These are phyloP conservation scores for Dicerorhinus sumatrensis DNA, from an alignment of 2,113 vertebrate genomes.

Conservation along the genomic window DNA sequence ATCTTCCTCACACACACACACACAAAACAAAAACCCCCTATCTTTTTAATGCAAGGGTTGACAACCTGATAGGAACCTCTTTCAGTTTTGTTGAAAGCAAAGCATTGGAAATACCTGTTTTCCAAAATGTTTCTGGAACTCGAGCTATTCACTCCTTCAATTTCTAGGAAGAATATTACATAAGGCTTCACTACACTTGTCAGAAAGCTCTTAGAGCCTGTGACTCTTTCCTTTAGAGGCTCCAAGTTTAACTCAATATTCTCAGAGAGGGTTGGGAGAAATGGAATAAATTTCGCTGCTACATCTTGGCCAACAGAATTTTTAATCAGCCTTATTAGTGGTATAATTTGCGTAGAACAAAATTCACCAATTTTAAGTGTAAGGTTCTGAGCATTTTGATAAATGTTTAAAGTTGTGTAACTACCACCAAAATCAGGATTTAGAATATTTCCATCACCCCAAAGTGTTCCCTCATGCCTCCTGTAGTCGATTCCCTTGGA, in stretches of 20 bases:
- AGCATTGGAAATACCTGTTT: background rate
- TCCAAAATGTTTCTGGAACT: slow-evolving; percentile 7
- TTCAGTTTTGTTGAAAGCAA: slow-evolving; percentile 28
- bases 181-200: background rate
- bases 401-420: background rate
- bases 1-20: too few species aligned
- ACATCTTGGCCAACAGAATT: background rate
- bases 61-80: background rate
- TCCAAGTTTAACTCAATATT: slow-evolving; percentile 20
- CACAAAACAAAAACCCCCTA: too few species aligned
- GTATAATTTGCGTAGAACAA: background rate
- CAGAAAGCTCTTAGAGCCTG: background rate
- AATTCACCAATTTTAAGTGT: background rate
- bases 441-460: background rate
- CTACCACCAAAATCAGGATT: background rate
- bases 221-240: background rate
- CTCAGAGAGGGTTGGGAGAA: background rate
- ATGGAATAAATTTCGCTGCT: background rate
- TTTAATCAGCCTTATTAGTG: background rate
- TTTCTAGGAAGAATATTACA: background rate
- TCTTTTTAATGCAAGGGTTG: background rate
- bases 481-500: background rate
- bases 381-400: background rate
- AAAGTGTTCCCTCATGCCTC: background rate
- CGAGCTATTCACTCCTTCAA: background rate